Evolutionary conservation across 2,888 invertebrate species (phyloP).

Genomic region (Thelaira solivaga): DNA sequence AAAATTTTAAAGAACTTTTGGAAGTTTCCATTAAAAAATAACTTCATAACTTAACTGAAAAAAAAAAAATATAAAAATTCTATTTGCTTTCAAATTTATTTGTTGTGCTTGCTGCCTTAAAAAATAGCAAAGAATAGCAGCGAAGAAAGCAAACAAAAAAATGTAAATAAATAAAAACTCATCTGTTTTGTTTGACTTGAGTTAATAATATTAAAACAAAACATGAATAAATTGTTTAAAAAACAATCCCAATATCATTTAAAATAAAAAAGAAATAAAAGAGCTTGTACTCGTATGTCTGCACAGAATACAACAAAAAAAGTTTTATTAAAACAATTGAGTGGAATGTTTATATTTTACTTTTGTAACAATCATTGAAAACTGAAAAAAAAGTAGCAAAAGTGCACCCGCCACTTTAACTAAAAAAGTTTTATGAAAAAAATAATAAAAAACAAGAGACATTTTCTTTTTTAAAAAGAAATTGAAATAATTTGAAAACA

Average conservation of each 20-base stretch:
- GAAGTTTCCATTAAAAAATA: too few relatives aligned
- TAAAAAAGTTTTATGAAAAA: constrained; percentile 33
- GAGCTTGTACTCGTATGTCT: too few relatives aligned
- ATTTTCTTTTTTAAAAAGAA: constrained; percentile 22
- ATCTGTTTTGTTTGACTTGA: constrained; percentile 56
- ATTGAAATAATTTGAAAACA: constrained; percentile 27
- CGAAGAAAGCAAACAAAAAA: neutral
- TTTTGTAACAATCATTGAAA: constrained; percentile 39
- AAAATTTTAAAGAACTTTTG: too few relatives aligned
- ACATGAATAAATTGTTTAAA: constrained; percentile 56
- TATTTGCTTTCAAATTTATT: constrained; percentile 22
- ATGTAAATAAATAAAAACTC: constrained; percentile 40
- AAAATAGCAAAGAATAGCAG: neutral
- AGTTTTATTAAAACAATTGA: constrained; percentile 55
- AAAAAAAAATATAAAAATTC: too few relatives aligned
- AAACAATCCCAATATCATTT: constrained; percentile 52
- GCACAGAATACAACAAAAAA: neutral
- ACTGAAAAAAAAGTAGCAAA: neutral
- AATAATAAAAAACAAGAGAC: constrained; percentile 38
- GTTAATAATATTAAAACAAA: constrained; percentile 60
- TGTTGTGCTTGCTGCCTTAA: neutral
- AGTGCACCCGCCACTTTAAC: constrained; percentile 40
- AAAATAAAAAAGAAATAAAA: neutral
- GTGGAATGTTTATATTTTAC: constrained; percentile 55
- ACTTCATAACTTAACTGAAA: too few relatives aligned